phyloP scores from a whole-genome alignment of 2,797 vertebrate genomes.

The Micromesistius poutassou region DNA sequence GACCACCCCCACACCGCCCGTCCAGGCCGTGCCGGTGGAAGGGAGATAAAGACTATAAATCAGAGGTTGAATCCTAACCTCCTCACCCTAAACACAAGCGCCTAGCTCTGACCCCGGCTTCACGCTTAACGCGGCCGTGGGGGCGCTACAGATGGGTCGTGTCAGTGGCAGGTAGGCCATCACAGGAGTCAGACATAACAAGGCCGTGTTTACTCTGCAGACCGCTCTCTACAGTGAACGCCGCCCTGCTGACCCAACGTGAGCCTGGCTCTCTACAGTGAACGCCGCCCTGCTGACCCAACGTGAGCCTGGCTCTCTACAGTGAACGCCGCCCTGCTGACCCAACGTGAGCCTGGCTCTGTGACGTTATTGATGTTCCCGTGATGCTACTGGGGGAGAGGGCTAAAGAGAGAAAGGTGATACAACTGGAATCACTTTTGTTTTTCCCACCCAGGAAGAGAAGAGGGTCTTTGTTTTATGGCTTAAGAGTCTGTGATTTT shows the following conservation, averaged over 20 bases:
- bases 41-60: conserved; percentile 73
- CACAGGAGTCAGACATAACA: conserved; percentile 59
- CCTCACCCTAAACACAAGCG: conserved; percentile 46
- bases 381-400: neutral
- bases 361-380: too few species aligned
- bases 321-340: too few species aligned
- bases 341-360: too few species aligned
- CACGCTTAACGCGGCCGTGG: conserved; percentile 67
- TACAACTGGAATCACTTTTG: neutral
- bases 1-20: conserved; percentile 10
- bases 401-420: neutral
- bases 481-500: neutral
- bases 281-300: too few species aligned
- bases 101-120: conserved; percentile 66
- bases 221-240: conserved; percentile 58
- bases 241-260: conserved; percentile 50
- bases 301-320: too few species aligned
- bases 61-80: conserved; percentile 54
- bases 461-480: neutral
- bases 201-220: conserved; percentile 61
- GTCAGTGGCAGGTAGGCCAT: conserved; percentile 57
- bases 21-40: conserved; percentile 28
- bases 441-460: neutral
- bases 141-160: conserved; percentile 62
- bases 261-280: too few species aligned